A percentile compares a stretch with the other conserved stretches of the same genome.
Conservation (phyloP, 2,888 invertebrate genomes). For the Monochamus alternatus region DNA sequence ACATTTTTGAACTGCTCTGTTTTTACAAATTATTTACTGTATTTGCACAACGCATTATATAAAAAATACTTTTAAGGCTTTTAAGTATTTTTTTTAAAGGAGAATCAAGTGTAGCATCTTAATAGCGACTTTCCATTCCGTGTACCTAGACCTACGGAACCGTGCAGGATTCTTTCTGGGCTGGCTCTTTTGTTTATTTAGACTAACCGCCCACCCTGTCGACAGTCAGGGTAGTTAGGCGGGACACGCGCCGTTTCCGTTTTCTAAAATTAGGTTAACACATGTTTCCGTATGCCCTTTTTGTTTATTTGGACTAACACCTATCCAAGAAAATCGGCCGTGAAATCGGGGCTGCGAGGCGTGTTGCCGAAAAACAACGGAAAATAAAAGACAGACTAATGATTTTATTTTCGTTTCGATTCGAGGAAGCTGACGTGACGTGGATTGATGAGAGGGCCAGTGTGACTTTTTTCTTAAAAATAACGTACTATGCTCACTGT, state of each 20-base stretch:
- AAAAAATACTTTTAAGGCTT: too few species aligned
- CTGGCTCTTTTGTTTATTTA: slow-evolving; percentile 18
- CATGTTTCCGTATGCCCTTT: slow-evolving; percentile 48
- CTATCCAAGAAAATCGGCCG: slow-evolving; percentile 45
- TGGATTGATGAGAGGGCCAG: slow-evolving; percentile 21
- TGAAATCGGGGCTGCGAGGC: slow-evolving; percentile 38
- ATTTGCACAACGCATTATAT: too few species aligned
- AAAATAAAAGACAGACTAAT: slow-evolving; percentile 23
- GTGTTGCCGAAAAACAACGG: slow-evolving; percentile 33
- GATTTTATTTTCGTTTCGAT: slow-evolving; percentile 19
- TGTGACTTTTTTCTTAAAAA: neutral
- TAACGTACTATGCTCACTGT: neutral
- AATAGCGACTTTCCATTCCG: too few species aligned
- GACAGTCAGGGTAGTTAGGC: slow-evolving; percentile 35
- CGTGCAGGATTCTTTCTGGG: neutral
- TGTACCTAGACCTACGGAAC: too few species aligned
- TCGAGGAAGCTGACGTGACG: slow-evolving; percentile 15
- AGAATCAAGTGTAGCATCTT: too few species aligned
- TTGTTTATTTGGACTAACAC: slow-evolving; percentile 57
- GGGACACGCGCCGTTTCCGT: slow-evolving; percentile 50
- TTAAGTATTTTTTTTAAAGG: too few species aligned
- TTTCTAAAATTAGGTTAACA: slow-evolving; percentile 44
- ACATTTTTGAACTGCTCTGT: too few species aligned
- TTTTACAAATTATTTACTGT: too few species aligned
- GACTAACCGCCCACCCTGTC: slow-evolving; percentile 17